Conservation (phyloP, 2,888 invertebrate species). For the Volucella inanis region DNA sequence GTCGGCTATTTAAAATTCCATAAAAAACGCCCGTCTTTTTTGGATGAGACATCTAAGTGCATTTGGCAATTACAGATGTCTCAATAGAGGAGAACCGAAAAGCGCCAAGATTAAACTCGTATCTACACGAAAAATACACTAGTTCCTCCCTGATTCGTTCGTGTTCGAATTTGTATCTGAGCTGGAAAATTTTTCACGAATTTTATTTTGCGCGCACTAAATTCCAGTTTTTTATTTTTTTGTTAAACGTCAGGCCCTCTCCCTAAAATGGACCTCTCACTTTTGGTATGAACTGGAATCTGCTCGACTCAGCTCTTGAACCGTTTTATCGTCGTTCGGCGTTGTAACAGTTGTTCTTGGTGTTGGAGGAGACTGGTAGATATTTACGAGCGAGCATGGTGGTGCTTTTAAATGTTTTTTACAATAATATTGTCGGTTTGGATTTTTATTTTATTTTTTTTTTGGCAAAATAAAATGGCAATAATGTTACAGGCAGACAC, state of each 20-base stretch:
- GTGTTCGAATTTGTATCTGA: neutral
- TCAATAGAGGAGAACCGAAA: constrained; percentile 36
- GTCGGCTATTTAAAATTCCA: constrained; percentile 24
- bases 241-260: neutral
- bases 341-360: neutral
- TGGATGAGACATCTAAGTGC: constrained; percentile 63
- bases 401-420: constrained; percentile 44
- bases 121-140: neutral
- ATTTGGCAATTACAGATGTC: constrained; percentile 63
- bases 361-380: constrained; percentile 28
- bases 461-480: constrained; percentile 41
- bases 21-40: constrained; percentile 17
- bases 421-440: neutral
- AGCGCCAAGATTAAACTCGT: neutral
- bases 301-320: neutral
- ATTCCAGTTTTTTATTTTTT: constrained; percentile 46
- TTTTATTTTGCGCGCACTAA: constrained; percentile 52
- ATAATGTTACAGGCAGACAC: constrained; percentile 49
- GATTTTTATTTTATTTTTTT: constrained; percentile 1
- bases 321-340: too few species aligned
- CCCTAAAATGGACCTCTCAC: constrained; percentile 29
- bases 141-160: constrained; percentile 1
- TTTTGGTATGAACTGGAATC: too few species aligned
- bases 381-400: constrained; percentile 50
- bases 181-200: constrained; percentile 19